These are phyloP conservation scores for Dissostichus mawsoni DNA, from an alignment of 2,113 vertebrate species.

Conservation along the genomic window DNA sequence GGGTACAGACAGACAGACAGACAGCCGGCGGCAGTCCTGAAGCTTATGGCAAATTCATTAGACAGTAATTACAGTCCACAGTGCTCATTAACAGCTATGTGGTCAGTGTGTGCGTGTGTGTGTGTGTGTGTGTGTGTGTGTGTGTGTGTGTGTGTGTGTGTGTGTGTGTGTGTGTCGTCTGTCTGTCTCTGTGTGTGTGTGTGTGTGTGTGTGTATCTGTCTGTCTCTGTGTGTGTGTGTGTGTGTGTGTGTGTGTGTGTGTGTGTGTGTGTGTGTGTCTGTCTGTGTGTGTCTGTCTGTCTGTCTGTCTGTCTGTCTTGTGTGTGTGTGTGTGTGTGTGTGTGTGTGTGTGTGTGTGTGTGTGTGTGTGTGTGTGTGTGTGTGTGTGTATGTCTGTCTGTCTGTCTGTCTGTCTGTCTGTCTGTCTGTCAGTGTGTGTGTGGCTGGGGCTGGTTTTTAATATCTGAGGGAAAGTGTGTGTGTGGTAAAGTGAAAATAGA, in stretches of 20 bases:
- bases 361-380: slow-evolving; percentile 10
- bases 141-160: not conserved
- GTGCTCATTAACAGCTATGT: not conserved
- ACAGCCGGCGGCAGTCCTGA: not conserved
- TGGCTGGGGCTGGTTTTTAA: not conserved
- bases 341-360: not conserved
- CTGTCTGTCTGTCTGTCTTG: no score
- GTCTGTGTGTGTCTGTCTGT: slow-evolving; percentile 2
- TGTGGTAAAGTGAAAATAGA: not conserved
- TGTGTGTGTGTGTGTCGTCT: no score
- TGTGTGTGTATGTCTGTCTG: no score
- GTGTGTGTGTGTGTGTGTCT: not conserved
- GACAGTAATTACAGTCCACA: slow-evolving; percentile 15
- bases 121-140: slow-evolving; percentile 2
- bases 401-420: no score
- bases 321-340: slow-evolving; percentile 2
- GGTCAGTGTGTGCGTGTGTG: not conserved
- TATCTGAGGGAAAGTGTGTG: not conserved
- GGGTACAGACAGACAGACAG: not conserved
- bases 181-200: slow-evolving; percentile 8
- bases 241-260: no score
- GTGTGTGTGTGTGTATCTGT: slow-evolving; percentile 7
- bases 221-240: no score
- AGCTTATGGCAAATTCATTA: slow-evolving; percentile 37
- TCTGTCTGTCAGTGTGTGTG: no score